Evolutionary conservation across 2,888 invertebrate genomes (phyloP).

Genomic region (Ceramica pisi): DNA sequence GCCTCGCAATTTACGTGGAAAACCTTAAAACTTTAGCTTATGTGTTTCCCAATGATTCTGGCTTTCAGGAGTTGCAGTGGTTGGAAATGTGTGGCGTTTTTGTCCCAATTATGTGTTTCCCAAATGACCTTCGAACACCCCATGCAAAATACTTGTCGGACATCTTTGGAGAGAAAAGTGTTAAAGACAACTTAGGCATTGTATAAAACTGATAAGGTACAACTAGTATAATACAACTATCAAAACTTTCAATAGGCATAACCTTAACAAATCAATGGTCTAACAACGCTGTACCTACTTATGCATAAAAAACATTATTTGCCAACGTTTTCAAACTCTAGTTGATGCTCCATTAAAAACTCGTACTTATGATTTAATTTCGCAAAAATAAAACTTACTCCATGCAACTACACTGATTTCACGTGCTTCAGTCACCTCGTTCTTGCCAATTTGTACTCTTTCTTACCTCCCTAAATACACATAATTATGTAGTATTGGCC

Average conservation of each 20-base stretch:
- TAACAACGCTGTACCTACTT: not conserved
- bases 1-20: not conserved
- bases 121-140: not conserved
- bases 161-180: too few species aligned
- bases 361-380: not conserved
- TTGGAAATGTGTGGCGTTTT: too few species aligned
- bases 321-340: not conserved
- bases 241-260: too few species aligned
- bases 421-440: not conserved
- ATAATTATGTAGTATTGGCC: constrained; percentile 34
- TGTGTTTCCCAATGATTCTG: not conserved
- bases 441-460: constrained; percentile 3
- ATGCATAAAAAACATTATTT: not conserved
- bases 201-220: too few species aligned
- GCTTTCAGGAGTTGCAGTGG: too few species aligned
- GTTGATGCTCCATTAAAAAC: not conserved
- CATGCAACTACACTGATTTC: not conserved
- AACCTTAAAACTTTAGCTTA: not conserved
- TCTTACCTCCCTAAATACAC: constrained; percentile 2
- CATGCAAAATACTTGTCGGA: too few species aligned
- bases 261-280: too few species aligned
- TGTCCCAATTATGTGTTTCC: not conserved
- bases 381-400: too few species aligned
- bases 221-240: too few species aligned
- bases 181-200: too few species aligned